A percentile compares a stretch with the other conserved stretches of the same genome.
These are phyloP conservation scores for Phylloscopus whistleri DNA, from an alignment of 2,113 vertebrate species.

Conservation along the genomic window DNA sequence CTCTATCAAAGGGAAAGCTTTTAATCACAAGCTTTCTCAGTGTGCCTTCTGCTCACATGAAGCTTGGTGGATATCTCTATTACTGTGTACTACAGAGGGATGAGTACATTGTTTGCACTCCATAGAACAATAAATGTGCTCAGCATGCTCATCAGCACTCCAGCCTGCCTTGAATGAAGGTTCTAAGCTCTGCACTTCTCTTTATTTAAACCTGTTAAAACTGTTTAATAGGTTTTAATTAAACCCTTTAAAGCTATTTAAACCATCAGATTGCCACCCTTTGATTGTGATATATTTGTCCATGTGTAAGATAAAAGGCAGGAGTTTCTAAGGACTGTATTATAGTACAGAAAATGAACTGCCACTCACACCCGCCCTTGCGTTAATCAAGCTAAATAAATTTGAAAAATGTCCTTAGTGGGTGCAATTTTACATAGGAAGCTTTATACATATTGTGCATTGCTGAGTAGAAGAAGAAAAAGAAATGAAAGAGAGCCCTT, in stretches of 20 bases:
- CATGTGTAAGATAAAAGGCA: not conserved
- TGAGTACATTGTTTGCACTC: not conserved
- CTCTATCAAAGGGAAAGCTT: not conserved
- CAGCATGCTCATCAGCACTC: constrained; percentile 18
- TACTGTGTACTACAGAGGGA: not conserved
- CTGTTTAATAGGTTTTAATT: constrained; percentile 41
- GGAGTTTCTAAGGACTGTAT: not conserved
- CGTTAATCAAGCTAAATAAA: constrained; percentile 14
- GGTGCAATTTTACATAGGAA: not conserved
- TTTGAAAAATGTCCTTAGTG: not conserved
- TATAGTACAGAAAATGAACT: not conserved
- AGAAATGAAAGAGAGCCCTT: not conserved
- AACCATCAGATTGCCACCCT: not conserved
- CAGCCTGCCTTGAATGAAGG: not conserved
- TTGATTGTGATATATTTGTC: constrained; percentile 3
- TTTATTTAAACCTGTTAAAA: constrained; percentile 44
- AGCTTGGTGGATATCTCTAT: not conserved
- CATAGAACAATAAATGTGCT: constrained; percentile 10
- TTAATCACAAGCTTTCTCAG: not conserved
- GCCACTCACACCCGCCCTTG: not conserved
- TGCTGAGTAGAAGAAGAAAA: not conserved
- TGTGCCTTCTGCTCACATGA: not conserved
- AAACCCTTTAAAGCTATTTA: constrained; percentile 23
- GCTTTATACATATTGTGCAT: not conserved
- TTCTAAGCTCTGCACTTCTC: not conserved